Percentiles rank a stretch among this genome's conserved stretches.
phyloP scores from a whole-genome alignment of 2,888 invertebrate species.

The Oscheius sp. region DNA sequence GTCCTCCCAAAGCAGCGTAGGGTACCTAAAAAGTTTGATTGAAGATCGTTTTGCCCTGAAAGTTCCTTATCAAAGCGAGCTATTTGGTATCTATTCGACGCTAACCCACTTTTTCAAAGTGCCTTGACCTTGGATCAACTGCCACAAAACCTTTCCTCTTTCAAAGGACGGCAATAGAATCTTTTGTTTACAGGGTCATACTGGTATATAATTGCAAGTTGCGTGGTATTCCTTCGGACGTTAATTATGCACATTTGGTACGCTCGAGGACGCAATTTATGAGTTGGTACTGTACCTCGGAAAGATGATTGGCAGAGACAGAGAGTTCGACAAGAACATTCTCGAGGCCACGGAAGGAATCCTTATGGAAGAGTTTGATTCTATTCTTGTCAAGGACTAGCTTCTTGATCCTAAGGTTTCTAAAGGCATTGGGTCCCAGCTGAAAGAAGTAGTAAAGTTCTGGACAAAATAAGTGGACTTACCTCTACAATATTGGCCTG shows the following conservation, averaged over 20 bases:
- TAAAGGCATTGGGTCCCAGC: conserved; percentile 78
- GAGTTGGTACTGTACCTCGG: conserved; percentile 75
- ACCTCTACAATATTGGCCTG: conserved; percentile 70
- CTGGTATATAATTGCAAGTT: conserved; percentile 4
- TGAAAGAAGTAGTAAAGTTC: conserved; percentile 34
- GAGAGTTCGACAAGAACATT: conserved; percentile 83
- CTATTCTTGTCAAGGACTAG: conserved; percentile 70
- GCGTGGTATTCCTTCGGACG: not conserved
- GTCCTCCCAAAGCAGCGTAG: conserved; percentile 51
- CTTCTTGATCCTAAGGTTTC: conserved; percentile 71
- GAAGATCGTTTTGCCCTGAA: not conserved
- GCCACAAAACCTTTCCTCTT: conserved; percentile 7
- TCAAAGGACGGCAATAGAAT: no score
- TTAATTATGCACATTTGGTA: not conserved
- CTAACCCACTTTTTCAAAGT: conserved; percentile 26
- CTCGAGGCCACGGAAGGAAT: conserved; percentile 79
- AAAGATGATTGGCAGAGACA: conserved; percentile 77
- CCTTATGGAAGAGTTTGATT: conserved; percentile 64
- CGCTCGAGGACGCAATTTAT: not conserved
- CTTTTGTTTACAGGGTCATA: not conserved
- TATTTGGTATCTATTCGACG: conserved; percentile 8
- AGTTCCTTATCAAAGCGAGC: not conserved
- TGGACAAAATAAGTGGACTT: no score
- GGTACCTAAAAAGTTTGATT: conserved; percentile 54
- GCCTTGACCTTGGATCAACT: conserved; percentile 25